A percentile compares a stretch with the other conserved stretches of the same genome.
These are phyloP conservation scores for Ptyas mucosa DNA, from an alignment of 2,113 vertebrate species.

Conservation along the genomic window DNA sequence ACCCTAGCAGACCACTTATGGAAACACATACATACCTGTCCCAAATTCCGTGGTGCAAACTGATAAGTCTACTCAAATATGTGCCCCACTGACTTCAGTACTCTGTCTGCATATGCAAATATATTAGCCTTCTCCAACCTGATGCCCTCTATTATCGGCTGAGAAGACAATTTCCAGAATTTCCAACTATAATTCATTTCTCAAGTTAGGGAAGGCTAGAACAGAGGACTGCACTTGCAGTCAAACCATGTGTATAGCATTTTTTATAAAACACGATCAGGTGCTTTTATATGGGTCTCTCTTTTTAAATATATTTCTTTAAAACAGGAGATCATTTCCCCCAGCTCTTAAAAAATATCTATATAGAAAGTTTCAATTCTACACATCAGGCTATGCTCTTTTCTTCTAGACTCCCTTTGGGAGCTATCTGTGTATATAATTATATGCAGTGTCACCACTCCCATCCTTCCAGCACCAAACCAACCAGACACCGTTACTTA, in stretches of 20 bases:
- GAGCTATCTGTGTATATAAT: background rate
- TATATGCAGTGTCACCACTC: background rate
- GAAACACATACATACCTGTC: background rate
- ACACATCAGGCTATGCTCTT: background rate
- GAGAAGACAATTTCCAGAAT: background rate
- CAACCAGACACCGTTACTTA: constrained; percentile 24
- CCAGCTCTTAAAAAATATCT: background rate
- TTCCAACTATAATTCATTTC: background rate
- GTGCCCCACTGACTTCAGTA: background rate
- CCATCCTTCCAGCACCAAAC: constrained; percentile 18
- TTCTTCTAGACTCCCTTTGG: background rate
- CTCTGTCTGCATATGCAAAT: background rate
- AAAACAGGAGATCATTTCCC: background rate
- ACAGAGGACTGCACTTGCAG: background rate
- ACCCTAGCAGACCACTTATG: background rate
- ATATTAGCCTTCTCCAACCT: background rate
- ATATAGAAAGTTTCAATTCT: background rate
- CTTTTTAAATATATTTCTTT: background rate
- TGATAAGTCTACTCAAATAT: background rate
- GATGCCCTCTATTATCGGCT: background rate
- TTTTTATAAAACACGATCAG: background rate
- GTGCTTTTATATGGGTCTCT: background rate
- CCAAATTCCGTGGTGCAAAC: background rate
- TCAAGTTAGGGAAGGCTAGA: background rate
- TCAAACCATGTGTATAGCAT: no score